Base-by-base conservation (phyloP, 2,113 vertebrate genomes). In the Cochlearius cochlearius region DNA sequence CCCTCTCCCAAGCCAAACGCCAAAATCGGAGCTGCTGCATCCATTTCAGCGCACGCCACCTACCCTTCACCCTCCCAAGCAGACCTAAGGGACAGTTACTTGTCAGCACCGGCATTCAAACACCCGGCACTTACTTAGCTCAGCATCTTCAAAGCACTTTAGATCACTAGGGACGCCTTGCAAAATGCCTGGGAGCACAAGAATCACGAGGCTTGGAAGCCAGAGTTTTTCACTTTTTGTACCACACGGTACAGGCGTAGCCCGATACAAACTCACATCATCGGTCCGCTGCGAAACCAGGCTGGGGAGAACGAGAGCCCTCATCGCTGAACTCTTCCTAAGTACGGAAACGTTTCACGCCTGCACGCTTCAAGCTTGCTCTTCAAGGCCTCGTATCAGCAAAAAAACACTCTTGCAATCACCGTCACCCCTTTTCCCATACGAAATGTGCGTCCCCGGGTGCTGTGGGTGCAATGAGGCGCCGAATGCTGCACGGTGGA, bases 271-370 rank as follows among this genome's bases (percentile, higher is more conserved):
- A 59, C 58, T 29, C 64, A 21, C 8, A 9, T 9, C 21, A 0
- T 26, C 47, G 27, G 39, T 9, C 7, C 22, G 7, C 15, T 22
- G 60, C 39, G 32, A 18, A 20, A 19, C 11, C 1, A 1, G 36
- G 34, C 55, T 52, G 55, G 36, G 56, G 12, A 38, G 32, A 47
- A 13, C 29, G 18, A 12, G 41, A 41, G 20, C 15, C 41, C 21
- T 59, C 71, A 12, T 13, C 41, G 64, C 2, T 0, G 4, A 72
- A 13, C 18, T 41, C 18, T 26, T 15, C 2, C 0, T 4, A 32
- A 45, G n/a, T 1, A 29, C 3, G 3, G 56, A 27, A 59, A 73
- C 17, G 9, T 26, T 30, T 43, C 41, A 21, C 50, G 7, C 55
- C 17, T 15, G 49, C 49, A n/a, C 38, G 8, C 32, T 20, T 13